phyloP scores from a whole-genome alignment of 2,113 vertebrate genomes.

The Formicarius rufipectus region DNA sequence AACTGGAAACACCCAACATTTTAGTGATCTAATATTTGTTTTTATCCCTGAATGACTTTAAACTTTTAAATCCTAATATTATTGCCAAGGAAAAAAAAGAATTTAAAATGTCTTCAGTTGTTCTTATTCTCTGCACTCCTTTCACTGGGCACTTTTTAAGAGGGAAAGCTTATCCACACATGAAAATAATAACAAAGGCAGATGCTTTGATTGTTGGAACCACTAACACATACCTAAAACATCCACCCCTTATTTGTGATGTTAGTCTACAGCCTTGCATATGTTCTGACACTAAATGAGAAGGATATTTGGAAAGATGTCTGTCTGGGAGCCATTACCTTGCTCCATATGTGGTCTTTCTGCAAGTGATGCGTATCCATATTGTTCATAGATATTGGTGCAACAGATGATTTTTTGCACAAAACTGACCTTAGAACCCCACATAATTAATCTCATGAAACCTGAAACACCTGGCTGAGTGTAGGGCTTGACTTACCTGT shows the following conservation, averaged over 20 bases:
- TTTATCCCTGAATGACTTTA: background rate
- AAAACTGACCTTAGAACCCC: background rate
- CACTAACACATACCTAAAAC: background rate
- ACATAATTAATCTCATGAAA: background rate
- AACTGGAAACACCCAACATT: background rate
- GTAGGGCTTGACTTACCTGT: background rate
- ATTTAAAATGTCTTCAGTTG: background rate
- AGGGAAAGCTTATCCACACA: background rate
- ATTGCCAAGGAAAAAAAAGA: background rate
- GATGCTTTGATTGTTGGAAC: background rate
- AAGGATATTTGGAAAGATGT: background rate
- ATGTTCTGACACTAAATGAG: background rate
- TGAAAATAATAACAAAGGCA: background rate
- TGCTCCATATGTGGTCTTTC: background rate
- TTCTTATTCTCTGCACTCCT: background rate
- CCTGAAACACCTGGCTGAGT: background rate
- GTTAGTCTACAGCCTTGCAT: background rate
- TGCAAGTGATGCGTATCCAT: background rate
- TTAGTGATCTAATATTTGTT: background rate
- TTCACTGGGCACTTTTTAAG: background rate
- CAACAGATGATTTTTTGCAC: background rate
- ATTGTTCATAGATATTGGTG: background rate
- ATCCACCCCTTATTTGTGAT: background rate
- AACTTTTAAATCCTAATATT: background rate
- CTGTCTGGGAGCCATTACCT: background rate